Base-by-base conservation (phyloP, 2,113 vertebrate genomes). In the Paracyprichromis sp. region DNA sequence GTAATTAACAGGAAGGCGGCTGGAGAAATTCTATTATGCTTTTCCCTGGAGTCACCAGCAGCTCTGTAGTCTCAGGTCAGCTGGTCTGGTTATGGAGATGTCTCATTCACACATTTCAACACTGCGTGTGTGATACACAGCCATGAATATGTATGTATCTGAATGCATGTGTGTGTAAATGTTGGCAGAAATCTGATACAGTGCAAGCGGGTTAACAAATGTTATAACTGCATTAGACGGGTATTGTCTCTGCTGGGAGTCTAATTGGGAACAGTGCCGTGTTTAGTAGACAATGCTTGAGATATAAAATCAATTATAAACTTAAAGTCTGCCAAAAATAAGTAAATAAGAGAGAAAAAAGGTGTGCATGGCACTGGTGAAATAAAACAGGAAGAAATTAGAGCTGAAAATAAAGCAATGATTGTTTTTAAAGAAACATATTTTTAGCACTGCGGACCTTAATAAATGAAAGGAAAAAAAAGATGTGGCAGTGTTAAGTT, bases 1-100 rank as follows among this genome's bases (percentile, higher is more conserved):
- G 90, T 95, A 96, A 96, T 96, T 96, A 96, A 94, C 93, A 91
- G 90, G 90, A 95, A 92, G 92, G 89, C 86, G 52, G 89, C 88
- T 86, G 84, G 88, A 93, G 89, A 91, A 93, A 96, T 96, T 95
- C 88, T 94, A 95, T 96, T 95, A 94, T 95, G 93, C 86, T 52
- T 89, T 87, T 92, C 92, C 89, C 92, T 57, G 84, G 93, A 95
- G 89, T 86, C 86, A 80, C 83, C 53, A 80, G 81, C 84, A 82
- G 82, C 86, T 92, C 93, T 80, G 91, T 57, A 45, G 86, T 89
- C 92, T 92, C 89, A 89, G 93, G 93, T 95, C 94, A 95, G 92
- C 89, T 92, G 90, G 86, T 91, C 89, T 29, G 76, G 85, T 89
- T 88, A 84, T 85, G 84, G 80, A 93, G 92, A 92, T 86, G 90